Evolutionary conservation across 1,140 invertebrate species (phyloP).

Genomic region (Cydia splendana): DNA sequence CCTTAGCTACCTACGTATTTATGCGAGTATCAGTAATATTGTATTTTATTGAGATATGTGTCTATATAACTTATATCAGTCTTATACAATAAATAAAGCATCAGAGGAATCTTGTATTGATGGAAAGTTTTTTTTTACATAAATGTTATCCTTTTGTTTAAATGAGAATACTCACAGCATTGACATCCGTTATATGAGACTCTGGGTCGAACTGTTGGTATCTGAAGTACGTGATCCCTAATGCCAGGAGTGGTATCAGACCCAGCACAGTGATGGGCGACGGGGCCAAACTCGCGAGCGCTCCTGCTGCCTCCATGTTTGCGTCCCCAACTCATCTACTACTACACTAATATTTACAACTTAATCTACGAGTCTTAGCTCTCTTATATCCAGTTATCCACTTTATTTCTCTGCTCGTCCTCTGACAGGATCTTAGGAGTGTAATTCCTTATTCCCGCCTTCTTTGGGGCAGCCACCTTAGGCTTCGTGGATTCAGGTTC

Average conservation of each 20-base stretch:
- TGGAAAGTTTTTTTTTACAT: neutral
- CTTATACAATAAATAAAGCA: too few relatives aligned
- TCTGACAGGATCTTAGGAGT: slow-evolving; percentile 82
- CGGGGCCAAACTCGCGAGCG: slow-evolving; percentile 73
- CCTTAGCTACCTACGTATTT: too few relatives aligned
- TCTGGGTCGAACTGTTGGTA: slow-evolving; percentile 92
- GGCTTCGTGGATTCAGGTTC: slow-evolving; percentile 78
- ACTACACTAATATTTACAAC: slow-evolving; percentile 71
- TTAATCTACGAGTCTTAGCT: slow-evolving; percentile 64
- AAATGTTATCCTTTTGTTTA: too few relatives aligned
- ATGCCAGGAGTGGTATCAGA: slow-evolving; percentile 88
- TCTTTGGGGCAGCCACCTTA: slow-evolving; percentile 67
- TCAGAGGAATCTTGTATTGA: too few relatives aligned
- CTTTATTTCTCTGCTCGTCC: slow-evolving; percentile 72
- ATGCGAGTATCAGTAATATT: too few relatives aligned
- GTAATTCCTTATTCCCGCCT: slow-evolving; percentile 83
- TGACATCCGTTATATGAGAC: slow-evolving; percentile 85
- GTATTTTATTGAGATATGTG: too few relatives aligned
- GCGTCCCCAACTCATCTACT: slow-evolving; percentile 65
- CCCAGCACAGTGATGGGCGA: slow-evolving; percentile 82
- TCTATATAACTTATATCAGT: too few relatives aligned
- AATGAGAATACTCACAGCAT: slow-evolving; percentile 81
- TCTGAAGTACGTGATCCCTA: slow-evolving; percentile 89
- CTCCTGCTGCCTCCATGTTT: slow-evolving; percentile 75
- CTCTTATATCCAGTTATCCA: slow-evolving; percentile 72